Conservation (phyloP, 2,888 invertebrate species). For the Cantharis lateralis region DNA sequence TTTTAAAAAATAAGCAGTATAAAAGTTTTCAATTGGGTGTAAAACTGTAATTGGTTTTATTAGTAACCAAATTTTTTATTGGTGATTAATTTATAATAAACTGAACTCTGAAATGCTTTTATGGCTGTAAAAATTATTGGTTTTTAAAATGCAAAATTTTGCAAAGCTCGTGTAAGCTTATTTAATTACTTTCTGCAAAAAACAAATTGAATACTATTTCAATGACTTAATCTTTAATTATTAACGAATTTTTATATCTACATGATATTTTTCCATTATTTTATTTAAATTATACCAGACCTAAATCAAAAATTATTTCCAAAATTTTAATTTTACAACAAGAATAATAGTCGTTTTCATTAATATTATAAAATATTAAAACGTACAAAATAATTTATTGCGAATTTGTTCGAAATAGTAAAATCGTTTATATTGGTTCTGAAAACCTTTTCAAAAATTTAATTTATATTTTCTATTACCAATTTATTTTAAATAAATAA, state of each 20-base stretch:
- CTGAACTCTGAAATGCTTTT: not conserved
- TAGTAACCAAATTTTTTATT: no score
- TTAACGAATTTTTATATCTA: not conserved
- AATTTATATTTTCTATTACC: not conserved
- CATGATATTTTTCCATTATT: not conserved
- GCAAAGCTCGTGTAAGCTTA: not conserved
- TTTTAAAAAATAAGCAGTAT: no score
- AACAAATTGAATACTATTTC: not conserved
- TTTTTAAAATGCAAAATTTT: not conserved
- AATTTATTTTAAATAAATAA: not conserved
- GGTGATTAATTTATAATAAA: no score
- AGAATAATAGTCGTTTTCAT: no score
- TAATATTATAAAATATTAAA: not conserved
- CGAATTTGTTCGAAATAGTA: not conserved
- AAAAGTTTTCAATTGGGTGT: no score
- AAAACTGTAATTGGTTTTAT: no score
- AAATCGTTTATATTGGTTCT: not conserved
- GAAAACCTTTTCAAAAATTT: not conserved
- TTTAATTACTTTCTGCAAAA: not conserved
- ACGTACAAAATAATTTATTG: not conserved
- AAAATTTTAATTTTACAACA: not conserved
- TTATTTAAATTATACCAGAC: not conserved
- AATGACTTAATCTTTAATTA: not conserved
- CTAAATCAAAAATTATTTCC: not conserved
- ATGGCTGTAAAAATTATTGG: not conserved